Conservation (phyloP, 2,888 invertebrate genomes). For the Rotaria macrura region DNA sequence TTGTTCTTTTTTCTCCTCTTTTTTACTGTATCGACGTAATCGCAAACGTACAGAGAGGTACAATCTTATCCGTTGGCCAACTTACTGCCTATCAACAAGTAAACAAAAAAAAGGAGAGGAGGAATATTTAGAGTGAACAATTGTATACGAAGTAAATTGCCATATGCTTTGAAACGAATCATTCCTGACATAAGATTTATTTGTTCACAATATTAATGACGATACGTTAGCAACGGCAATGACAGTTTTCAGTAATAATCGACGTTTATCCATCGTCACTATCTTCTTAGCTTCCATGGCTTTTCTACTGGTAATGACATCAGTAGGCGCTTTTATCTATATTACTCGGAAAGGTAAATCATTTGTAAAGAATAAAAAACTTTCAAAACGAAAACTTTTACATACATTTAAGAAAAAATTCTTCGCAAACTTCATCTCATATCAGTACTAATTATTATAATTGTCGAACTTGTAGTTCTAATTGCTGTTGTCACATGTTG, state of each 20-base stretch:
- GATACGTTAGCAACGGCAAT: not conserved
- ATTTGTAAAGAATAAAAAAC: not conserved
- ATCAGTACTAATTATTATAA: not conserved
- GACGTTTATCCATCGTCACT: not conserved
- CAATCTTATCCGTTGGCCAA: not conserved
- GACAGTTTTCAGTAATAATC: not conserved
- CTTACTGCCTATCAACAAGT: not conserved
- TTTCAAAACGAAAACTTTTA: not conserved
- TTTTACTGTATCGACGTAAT: not conserved
- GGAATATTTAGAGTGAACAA: not conserved
- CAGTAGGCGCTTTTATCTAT: not conserved
- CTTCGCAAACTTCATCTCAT: not conserved
- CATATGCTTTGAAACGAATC: not conserved
- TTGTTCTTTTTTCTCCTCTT: not conserved
- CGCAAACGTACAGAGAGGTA: not conserved
- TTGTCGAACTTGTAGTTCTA: not conserved
- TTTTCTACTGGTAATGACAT: not conserved
- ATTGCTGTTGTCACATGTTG: not conserved
- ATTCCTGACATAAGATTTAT: not conserved
- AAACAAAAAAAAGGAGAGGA: not conserved
- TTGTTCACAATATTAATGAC: not conserved
- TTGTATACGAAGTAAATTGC: not conserved
- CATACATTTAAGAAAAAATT: not conserved
- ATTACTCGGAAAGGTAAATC: not conserved
- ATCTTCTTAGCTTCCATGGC: not conserved